phyloP scores from a whole-genome alignment of 2,113 vertebrate genomes.

The Ophthalmolycus amberensis region DNA sequence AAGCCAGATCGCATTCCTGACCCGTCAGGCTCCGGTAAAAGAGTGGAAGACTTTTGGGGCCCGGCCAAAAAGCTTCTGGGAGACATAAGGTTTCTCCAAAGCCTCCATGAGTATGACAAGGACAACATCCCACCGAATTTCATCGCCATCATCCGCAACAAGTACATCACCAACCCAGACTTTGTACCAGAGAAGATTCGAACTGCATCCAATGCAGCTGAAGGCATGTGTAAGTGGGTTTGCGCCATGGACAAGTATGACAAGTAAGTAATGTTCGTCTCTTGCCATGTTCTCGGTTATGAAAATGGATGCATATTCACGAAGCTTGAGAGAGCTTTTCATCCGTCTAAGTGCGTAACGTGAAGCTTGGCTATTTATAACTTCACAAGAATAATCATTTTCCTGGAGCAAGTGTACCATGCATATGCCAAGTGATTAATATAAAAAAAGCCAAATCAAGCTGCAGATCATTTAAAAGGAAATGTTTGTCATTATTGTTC shows the following conservation, averaged over 20 bases:
- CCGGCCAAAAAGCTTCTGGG: conserved; percentile 92
- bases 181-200: conserved; percentile 93
- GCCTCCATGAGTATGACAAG: conserved; percentile 92
- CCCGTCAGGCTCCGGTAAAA: conserved; percentile 88
- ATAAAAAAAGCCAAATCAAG: conserved; percentile 16
- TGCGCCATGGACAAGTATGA: conserved; percentile 92
- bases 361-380: conserved; percentile 17
- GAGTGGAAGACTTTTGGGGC: conserved; percentile 93
- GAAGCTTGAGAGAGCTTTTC: conserved; percentile 10
- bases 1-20: conserved; percentile 91
- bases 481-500: conserved; percentile 30
- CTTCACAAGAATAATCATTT: conserved; percentile 8
- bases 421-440: conserved; percentile 38
- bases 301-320: conserved; percentile 24
- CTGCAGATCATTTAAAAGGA: conserved; percentile 19
- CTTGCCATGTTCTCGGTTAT: conserved; percentile 16
- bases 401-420: background rate
- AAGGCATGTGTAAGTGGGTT: conserved; percentile 93
- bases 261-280: conserved; percentile 77
- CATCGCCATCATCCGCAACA: conserved; percentile 88
- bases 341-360: conserved; percentile 25
- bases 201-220: conserved; percentile 90
- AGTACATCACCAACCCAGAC: conserved; percentile 92
- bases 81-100: conserved; percentile 92
- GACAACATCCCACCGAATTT: conserved; percentile 88